phyloP scores from a whole-genome alignment of 2,113 vertebrate species.

The Pogonocichla stellata region DNA sequence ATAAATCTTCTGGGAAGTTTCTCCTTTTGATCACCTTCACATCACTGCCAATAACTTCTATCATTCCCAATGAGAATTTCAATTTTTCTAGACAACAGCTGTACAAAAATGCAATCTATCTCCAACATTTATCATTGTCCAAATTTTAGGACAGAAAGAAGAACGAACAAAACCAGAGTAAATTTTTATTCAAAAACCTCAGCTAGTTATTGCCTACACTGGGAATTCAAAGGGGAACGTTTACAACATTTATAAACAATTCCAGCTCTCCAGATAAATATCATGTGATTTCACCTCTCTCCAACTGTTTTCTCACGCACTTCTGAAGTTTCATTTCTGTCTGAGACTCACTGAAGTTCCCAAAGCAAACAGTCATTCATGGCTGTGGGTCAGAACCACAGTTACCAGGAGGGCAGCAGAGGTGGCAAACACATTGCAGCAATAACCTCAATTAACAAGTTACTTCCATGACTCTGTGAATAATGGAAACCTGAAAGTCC shows the following conservation, averaged over 20 bases:
- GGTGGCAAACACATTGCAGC: neutral
- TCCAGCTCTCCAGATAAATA: constrained; percentile 23
- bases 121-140: neutral
- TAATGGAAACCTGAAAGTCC: neutral
- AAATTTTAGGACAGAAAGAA: neutral
- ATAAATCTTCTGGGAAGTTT: neutral
- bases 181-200: neutral
- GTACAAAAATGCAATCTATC: neutral
- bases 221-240: neutral
- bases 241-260: constrained; percentile 13
- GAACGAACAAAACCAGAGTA: neutral
- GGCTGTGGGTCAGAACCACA: neutral
- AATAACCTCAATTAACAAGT: neutral
- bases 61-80: neutral
- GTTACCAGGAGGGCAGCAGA: neutral
- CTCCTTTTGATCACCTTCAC: neutral
- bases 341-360: neutral
- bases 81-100: neutral
- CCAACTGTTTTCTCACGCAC: neutral
- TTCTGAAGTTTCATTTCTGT: neutral
- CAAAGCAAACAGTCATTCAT: neutral
- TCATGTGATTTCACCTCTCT: neutral
- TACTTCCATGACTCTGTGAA: neutral
- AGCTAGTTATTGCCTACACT: neutral
- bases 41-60: neutral